Percentiles rank a stretch among this genome's conserved stretches.
Conservation (phyloP, 2,797 vertebrate genomes). For the Neosilurus mollespiculum region DNA sequence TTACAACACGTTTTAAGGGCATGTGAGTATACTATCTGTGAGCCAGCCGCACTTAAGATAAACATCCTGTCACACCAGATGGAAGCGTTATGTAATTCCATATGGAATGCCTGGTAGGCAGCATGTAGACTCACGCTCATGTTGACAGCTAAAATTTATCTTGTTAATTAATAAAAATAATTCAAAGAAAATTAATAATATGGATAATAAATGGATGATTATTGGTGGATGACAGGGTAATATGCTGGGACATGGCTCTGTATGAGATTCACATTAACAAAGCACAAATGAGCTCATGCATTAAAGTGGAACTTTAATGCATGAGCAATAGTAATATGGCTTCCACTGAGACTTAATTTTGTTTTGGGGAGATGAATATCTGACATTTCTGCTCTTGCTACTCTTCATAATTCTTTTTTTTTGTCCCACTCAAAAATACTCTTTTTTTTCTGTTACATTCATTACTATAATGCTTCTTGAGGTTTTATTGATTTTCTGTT, state of each 20-base stretch:
- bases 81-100: conserved; percentile 20
- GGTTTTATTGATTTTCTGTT: conserved; percentile 25
- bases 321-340: conserved; percentile 16
- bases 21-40: conserved; percentile 29
- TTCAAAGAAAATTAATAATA: neutral
- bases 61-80: conserved; percentile 27
- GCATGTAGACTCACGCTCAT: neutral
- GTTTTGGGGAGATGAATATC: conserved; percentile 22
- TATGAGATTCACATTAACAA: conserved; percentile 1
- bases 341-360: conserved; percentile 19
- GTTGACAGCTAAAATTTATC: neutral
- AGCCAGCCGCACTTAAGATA: neutral
- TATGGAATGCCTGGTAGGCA: neutral
- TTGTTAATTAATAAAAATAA: neutral
- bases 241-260: neutral
- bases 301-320: neutral
- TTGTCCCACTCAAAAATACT: neutral
- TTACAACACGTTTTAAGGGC: conserved; percentile 35
- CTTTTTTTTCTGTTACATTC: neutral
- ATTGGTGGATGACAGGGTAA: neutral
- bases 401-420: neutral
- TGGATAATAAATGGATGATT: neutral
- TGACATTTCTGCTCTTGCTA: conserved; percentile 13
- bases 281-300: conserved; percentile 5
- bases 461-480: conserved; percentile 20